Conservation (phyloP, 2,113 vertebrate genomes). For the Equus quagga region DNA sequence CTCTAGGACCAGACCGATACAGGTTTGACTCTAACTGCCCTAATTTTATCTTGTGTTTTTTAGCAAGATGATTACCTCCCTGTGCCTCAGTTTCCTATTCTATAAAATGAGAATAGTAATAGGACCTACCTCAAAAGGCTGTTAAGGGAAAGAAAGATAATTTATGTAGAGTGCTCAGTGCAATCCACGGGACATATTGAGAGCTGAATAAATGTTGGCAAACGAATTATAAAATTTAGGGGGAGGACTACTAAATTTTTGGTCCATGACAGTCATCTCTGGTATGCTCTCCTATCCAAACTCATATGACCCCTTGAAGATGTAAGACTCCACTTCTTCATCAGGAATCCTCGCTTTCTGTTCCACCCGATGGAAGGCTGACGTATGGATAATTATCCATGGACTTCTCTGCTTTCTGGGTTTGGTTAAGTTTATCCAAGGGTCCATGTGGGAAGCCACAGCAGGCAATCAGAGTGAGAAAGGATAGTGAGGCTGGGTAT, state of each 20-base stretch:
- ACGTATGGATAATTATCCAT: background rate
- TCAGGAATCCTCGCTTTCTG: background rate
- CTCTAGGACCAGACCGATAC: background rate
- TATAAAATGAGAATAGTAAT: slow-evolving; percentile 20
- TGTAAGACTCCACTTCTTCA: background rate
- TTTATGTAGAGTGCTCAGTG: background rate
- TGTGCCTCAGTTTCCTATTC: background rate
- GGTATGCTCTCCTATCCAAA: background rate
- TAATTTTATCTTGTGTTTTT: background rate
- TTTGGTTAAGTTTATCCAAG: background rate
- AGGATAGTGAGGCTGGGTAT: background rate
- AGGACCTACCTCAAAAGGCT: background rate
- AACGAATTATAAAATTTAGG: background rate
- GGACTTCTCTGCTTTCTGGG: background rate
- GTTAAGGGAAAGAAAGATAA: background rate
- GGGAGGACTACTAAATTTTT: background rate
- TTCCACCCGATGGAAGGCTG: background rate
- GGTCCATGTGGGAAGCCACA: background rate
- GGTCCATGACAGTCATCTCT: background rate
- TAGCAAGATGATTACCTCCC: background rate
- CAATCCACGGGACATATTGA: background rate
- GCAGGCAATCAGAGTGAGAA: background rate
- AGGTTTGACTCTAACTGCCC: background rate
- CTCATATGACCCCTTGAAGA: background rate
- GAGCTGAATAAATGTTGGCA: background rate